Conservation (phyloP, 2,888 invertebrate species). For the Orthosia incerta region DNA sequence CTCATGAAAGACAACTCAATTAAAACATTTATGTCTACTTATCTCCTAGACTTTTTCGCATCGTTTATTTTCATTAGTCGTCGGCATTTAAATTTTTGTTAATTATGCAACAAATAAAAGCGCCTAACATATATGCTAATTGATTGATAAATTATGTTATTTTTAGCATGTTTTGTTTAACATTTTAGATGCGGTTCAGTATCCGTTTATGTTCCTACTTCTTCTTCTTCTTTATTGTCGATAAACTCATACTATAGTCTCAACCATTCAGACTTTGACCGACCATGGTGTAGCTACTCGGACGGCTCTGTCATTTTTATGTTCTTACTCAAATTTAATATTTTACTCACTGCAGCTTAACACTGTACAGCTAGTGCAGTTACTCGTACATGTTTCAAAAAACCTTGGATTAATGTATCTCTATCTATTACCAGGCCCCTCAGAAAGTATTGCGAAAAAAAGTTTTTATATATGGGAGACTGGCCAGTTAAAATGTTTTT, state of each 20-base stretch:
- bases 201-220: background rate
- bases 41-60: background rate
- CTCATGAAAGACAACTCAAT: background rate
- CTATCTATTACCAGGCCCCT: too few species aligned
- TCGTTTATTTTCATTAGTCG: slow-evolving; percentile 8
- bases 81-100: background rate
- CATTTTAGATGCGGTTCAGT: background rate
- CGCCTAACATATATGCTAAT: background rate
- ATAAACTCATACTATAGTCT: too few species aligned
- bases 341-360: too few species aligned
- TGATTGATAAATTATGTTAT: background rate
- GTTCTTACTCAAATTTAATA: too few species aligned
- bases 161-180: too few species aligned
- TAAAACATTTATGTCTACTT: background rate
- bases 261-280: too few species aligned
- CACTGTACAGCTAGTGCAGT: background rate
- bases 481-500: too few species aligned
- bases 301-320: too few species aligned
- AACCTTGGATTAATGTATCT: background rate
- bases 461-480: too few species aligned
- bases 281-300: too few species aligned
- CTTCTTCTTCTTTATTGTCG: too few species aligned
- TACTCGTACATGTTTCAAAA: background rate
- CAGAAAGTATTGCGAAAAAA: too few species aligned
- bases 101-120: background rate